phyloP scores from a whole-genome alignment of 2,888 invertebrate genomes.

The Chrysolina haemoptera region DNA sequence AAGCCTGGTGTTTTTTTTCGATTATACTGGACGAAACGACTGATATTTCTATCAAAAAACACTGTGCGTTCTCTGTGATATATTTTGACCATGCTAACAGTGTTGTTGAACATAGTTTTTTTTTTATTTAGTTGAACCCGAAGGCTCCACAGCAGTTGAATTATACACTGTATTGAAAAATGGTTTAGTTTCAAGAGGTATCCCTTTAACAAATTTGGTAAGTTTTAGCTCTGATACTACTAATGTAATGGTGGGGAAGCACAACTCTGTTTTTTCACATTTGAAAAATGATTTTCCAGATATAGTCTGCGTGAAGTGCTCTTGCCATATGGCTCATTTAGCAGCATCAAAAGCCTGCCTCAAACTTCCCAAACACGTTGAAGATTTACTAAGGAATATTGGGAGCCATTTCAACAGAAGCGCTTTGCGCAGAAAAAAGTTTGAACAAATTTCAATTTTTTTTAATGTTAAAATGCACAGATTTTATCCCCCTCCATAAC shows the following conservation, averaged over 20 bases:
- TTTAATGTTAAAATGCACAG: constrained; percentile 59
- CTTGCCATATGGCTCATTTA: constrained; percentile 60
- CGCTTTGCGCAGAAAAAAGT: constrained; percentile 41
- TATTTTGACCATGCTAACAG: not conserved
- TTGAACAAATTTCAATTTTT: constrained; percentile 59
- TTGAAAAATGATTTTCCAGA: constrained; percentile 49
- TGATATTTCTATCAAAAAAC: not conserved
- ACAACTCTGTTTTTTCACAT: constrained; percentile 42
- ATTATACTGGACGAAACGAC: not conserved
- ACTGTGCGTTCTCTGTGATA: not conserved
- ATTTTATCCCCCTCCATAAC: constrained; percentile 52
- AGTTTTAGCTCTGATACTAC: constrained; percentile 58
- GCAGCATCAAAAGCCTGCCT: constrained; percentile 58
- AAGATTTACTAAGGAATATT: constrained; percentile 52
- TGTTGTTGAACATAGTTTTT: too few relatives aligned
- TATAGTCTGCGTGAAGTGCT: constrained; percentile 58
- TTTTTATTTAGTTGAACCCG: too few relatives aligned
- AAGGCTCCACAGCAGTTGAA: too few relatives aligned
- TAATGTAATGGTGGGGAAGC: constrained; percentile 57
- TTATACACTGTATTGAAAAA: too few relatives aligned
- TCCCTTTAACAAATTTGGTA: too few relatives aligned
- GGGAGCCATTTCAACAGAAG: constrained; percentile 55
- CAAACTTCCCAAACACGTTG: constrained; percentile 55
- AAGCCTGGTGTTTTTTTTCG: not conserved
- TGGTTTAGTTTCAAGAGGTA: too few relatives aligned